phyloP scores from a whole-genome alignment of 2,888 invertebrate genomes.

The Limnephilus lunatus region DNA sequence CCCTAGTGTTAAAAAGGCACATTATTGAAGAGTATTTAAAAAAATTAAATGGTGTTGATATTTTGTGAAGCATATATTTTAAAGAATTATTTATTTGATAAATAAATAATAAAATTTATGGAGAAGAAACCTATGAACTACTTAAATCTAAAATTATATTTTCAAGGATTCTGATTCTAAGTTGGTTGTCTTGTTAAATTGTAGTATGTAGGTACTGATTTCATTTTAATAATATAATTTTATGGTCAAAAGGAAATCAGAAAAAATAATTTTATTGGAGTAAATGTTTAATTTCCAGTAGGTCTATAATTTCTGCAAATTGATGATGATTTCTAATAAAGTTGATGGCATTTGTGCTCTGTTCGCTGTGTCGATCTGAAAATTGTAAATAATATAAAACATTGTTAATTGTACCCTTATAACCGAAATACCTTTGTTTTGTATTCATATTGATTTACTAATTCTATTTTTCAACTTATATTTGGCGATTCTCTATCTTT shows the following conservation, averaged over 20 bases:
- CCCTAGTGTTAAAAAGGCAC: too few species aligned
- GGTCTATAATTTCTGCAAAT: background rate
- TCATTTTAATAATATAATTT: too few species aligned
- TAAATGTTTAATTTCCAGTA: background rate
- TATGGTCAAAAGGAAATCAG: too few species aligned
- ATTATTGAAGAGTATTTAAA: too few species aligned
- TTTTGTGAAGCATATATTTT: background rate
- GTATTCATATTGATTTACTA: background rate
- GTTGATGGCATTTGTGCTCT: slow-evolving; percentile 51
- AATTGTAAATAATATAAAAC: background rate
- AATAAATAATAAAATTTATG: background rate
- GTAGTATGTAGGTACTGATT: too few species aligned
- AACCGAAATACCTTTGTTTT: background rate
- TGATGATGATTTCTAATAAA: slow-evolving; percentile 43
- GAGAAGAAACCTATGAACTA: background rate
- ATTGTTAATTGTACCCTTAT: background rate
- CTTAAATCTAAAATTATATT: too few species aligned
- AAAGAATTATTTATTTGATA: background rate
- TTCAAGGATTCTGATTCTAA: too few species aligned
- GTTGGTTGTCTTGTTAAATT: background rate
- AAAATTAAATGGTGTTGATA: too few species aligned
- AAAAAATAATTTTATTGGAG: background rate
- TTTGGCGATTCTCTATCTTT: too few species aligned
- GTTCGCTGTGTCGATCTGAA: slow-evolving; percentile 52
- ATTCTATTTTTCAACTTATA: too few species aligned